Base-by-base conservation (phyloP, 2,888 invertebrate species). In the Mongoloraphidia duomilia region DNA sequence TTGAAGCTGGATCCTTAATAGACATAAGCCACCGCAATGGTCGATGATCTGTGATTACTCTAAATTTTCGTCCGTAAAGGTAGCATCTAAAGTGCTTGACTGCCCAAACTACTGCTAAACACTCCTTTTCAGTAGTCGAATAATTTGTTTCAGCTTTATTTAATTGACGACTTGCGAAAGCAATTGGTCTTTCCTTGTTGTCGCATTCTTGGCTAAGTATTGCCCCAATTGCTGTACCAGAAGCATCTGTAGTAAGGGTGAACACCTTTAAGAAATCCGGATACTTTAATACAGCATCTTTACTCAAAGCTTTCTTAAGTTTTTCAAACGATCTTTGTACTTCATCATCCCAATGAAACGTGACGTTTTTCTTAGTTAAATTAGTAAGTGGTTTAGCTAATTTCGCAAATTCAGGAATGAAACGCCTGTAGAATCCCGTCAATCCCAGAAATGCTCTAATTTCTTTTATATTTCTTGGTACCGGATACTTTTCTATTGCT, bases 401-500 rank as follows among this genome's bases (percentile, higher is more conserved):
- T 9, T 42, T 41, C 33, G 41, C 37, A 34, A 44, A 53, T 3
- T 34, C 11, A 10, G 6, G 10, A 10, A 45, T 45, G 36, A 50
- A 50, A 12, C 34, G 13, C 17, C 50, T 35, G 37, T 48, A 50
- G 34, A 43, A 48, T 2, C 43, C 43, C 3, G 34, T 17, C 3
- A 50, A 12, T 8, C 50, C 44, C 9, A 50, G 12, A 33, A 48
- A 50, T 14, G 47, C 46, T 40, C 48, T 43, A 9, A 49, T 10
- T n/a, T 49, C 36, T 39, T 17, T 49, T 54, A n/a, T n/a, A n/a
- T n/a, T n/a, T n/a, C n/a, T n/a, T 2, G 55, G 55, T 33, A 41
- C 14, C 1, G 54, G 52, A 17, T 51, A 56, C 2, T 55, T 36
- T 11, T 39, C 17, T 1, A 55, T 50, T 3, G 50, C 50, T 1